These are phyloP conservation scores for Chaetops frenatus DNA, from an alignment of 2,113 vertebrate species.

Conservation along the genomic window DNA sequence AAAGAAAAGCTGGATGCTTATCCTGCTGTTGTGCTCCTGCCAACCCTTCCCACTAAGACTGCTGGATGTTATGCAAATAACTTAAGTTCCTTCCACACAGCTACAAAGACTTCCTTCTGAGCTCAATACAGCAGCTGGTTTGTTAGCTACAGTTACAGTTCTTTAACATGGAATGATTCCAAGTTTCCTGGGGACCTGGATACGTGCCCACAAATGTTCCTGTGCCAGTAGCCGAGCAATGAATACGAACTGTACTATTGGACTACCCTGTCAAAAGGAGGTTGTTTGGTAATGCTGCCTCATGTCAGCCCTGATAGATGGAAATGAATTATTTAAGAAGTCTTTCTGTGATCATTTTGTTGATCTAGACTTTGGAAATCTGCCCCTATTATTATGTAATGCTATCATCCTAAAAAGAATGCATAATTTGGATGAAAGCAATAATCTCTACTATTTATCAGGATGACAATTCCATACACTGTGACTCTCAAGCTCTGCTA, in stretches of 20 bases:
- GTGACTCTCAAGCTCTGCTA: background rate
- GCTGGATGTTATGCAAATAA: constrained; percentile 67
- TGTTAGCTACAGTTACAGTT: constrained; percentile 38
- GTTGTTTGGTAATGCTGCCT: background rate
- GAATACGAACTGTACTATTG: background rate
- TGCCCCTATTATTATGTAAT: constrained; percentile 36
- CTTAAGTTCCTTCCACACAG: constrained; percentile 53
- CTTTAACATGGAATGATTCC: constrained; percentile 7
- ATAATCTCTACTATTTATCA: constrained; percentile 26
- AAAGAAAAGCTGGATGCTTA: background rate
- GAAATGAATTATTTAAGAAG: background rate
- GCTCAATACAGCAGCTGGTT: constrained; percentile 41
- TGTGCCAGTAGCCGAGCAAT: background rate
- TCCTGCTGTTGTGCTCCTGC: constrained; percentile 5
- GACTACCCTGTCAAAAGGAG: constrained; percentile 4
- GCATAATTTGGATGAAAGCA: background rate
- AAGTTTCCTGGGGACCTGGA: constrained; percentile 36
- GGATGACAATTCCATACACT: background rate
- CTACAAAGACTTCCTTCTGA: constrained; percentile 58
- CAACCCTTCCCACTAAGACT: constrained; percentile 34
- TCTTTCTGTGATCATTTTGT: background rate
- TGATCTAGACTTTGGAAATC: constrained; percentile 49
- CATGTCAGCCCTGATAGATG: background rate
- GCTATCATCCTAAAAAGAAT: constrained; percentile 24
- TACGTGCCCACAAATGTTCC: background rate